Evolutionary conservation across 2,797 vertebrate genomes (phyloP).

Genomic region (Sebastes aleutianus): DNA sequence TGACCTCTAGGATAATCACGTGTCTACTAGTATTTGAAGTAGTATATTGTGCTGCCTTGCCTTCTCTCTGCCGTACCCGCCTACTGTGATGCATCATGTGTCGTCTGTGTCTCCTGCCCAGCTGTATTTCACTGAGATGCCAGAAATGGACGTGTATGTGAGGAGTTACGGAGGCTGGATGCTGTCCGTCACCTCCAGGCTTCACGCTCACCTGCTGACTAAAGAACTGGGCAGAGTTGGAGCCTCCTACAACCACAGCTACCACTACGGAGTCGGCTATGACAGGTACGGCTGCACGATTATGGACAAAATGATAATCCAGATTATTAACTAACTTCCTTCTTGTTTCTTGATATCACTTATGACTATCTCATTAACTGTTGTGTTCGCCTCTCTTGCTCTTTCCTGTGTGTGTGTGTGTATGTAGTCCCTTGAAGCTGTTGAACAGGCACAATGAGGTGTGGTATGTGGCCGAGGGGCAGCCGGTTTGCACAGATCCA

Average conservation of each 20-base stretch:
- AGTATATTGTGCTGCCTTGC: too few relatives aligned
- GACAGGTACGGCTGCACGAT: constrained; percentile 68
- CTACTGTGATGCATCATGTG: too few relatives aligned
- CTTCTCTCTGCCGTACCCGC: too few relatives aligned
- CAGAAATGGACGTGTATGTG: constrained; percentile 82
- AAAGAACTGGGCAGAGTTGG: constrained; percentile 76
- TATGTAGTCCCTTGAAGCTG: constrained; percentile 80
- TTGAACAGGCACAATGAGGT: constrained; percentile 85
- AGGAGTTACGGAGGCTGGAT: constrained; percentile 85
- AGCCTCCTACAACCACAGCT: constrained; percentile 77
- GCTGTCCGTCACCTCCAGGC: constrained; percentile 81
- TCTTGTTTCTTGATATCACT: too few relatives aligned
- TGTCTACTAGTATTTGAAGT: too few relatives aligned
- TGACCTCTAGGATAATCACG: too few relatives aligned
- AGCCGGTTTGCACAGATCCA: constrained; percentile 71
- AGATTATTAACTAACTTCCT: too few relatives aligned
- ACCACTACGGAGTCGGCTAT: constrained; percentile 82
- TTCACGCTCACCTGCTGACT: constrained; percentile 78
- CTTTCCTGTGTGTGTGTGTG: neutral
- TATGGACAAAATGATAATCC: neutral
- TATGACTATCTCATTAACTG: too few relatives aligned
- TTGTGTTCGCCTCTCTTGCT: too few relatives aligned
- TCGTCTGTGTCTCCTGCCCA: constrained; percentile 15
- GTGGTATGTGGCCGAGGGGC: constrained; percentile 80
- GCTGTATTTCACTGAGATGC: constrained; percentile 84